Evolutionary conservation across 1,140 invertebrate species (phyloP).

Genomic region (Eumaeus atala): DNA sequence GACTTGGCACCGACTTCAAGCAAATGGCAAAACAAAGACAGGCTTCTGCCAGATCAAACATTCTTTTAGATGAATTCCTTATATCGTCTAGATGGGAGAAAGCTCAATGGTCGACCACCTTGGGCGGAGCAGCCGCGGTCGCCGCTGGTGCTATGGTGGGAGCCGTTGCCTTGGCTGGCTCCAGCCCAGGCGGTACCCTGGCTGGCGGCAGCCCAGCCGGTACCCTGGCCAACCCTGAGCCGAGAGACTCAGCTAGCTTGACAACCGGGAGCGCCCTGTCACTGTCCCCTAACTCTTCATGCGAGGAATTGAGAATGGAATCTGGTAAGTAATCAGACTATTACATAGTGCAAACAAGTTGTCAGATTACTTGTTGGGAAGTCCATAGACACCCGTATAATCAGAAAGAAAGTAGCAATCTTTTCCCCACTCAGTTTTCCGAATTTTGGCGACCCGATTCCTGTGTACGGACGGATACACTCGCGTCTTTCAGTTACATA

Average conservation of each 20-base stretch:
- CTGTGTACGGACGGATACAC: too few species aligned
- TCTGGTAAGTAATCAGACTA: constrained; percentile 31
- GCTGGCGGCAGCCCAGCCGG: constrained; percentile 34
- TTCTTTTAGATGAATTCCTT: too few species aligned
- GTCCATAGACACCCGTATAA: background rate
- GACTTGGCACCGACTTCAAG: too few species aligned
- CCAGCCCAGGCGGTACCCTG: constrained; percentile 24
- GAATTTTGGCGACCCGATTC: too few species aligned
- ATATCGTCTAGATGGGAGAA: constrained; percentile 50
- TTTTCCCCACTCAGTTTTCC: too few species aligned
- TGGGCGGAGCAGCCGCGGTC: constrained; percentile 52
- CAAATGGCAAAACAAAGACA: too few species aligned
- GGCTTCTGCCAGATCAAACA: too few species aligned
- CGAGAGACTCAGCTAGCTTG: constrained; percentile 53
- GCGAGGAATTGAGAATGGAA: constrained; percentile 57
- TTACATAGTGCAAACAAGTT: background rate
- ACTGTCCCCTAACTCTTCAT: constrained; percentile 58
- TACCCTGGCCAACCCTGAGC: constrained; percentile 38
- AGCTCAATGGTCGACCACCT: constrained; percentile 53
- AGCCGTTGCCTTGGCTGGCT: constrained; percentile 51
- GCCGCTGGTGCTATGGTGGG: constrained; percentile 59
- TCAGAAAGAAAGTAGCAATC: too few species aligned
- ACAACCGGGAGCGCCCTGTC: constrained; percentile 57
- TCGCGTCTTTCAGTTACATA: too few species aligned
- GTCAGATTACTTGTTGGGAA: constrained; percentile 6